Evolutionary conservation across 2,797 vertebrate species (phyloP), one percentile per base, ranked within the genome.

Genomic region (Halcyon smyrnensis): DNA sequence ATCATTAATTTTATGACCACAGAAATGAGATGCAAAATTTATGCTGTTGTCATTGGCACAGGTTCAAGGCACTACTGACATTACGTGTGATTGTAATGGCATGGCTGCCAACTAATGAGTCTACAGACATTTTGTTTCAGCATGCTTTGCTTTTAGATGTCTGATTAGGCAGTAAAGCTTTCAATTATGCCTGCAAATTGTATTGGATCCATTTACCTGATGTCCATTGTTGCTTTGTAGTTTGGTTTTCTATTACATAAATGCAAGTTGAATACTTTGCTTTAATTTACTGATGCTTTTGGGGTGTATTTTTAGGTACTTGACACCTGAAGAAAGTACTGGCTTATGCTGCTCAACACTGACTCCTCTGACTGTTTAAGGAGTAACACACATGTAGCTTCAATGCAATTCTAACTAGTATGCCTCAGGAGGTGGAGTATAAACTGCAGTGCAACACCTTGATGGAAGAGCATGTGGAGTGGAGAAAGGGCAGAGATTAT

Each of bases 21-120:
- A 97, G 98, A 98, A 98, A 98, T 98, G 97, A 98, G 98, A 98
- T 98, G 97, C 97, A 98, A 96, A 98, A 98, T 98, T 98, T 98
- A 98, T 98, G 97, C 98, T 98, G 98, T 98, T 98, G 98, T 98
- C 98, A 97, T 98, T 98, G 98, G 98, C 98, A 97, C 90, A 93
- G 95, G 97, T 98, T 98, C 98, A 98, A 98, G 97, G 97, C 98
- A 95, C 97, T 95, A 87, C 95, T 98, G 98, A 98, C 98, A 98
- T 98, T 98, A 98, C 97, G 95, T 98, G 98, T 97, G 98, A 98
- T 98, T 97, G 98, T 98, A 98, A 98, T 98, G 94, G 98, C 98
- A 98, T 98, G 97, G 96, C 97, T 98, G 98, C 98, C 97, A 97
- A 45, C 98, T 98, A 98, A 98, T 98, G 98, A 98, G 97, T 98